These are phyloP conservation scores for Patella pellucida DNA, from an alignment of 2,888 invertebrate genomes.

Conservation along the genomic window DNA sequence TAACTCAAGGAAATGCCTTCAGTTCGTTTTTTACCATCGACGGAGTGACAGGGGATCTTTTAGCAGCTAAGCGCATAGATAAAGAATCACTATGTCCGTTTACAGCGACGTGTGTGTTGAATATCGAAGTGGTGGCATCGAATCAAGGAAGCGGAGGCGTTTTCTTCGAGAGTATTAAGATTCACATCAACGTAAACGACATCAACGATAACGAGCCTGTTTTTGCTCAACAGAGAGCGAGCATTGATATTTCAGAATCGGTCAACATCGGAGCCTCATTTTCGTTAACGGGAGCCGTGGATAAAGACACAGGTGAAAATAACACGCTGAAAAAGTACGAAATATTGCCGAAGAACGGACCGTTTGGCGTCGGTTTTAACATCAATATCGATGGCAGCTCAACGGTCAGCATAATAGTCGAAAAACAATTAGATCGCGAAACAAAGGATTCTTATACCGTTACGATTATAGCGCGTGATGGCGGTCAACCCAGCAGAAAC, in stretches of 20 bases:
- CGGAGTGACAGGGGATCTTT: slow-evolving; percentile 47
- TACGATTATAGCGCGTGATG: slow-evolving; percentile 16
- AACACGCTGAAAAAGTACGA: slow-evolving; percentile 54
- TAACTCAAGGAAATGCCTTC: slow-evolving; percentile 42
- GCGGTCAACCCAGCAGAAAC: too few relatives aligned
- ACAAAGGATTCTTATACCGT: slow-evolving; percentile 47
- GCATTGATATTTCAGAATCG: slow-evolving; percentile 52
- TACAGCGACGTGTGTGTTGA: slow-evolving; percentile 42
- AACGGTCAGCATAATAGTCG: slow-evolving; percentile 51
- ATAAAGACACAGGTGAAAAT: slow-evolving; percentile 49
- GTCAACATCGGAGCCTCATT: slow-evolving; percentile 44
- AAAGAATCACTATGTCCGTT: slow-evolving; percentile 54
- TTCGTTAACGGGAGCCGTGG: slow-evolving; percentile 51
- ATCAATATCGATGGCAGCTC: slow-evolving; percentile 51
- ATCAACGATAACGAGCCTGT: slow-evolving; percentile 64
- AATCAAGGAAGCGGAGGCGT: slow-evolving; percentile 26
- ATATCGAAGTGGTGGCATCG: slow-evolving; percentile 53
- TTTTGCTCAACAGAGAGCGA: slow-evolving; percentile 45
- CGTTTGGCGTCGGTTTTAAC: slow-evolving; percentile 48
- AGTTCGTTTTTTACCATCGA: slow-evolving; percentile 48
- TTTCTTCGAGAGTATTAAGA: slow-evolving; percentile 55
- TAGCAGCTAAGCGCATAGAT: slow-evolving; percentile 41
- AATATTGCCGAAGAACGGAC: slow-evolving; percentile 46
- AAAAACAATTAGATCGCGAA: slow-evolving; percentile 52
- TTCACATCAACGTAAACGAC: slow-evolving; percentile 60